Evolutionary conservation across 2,797 vertebrate species (phyloP), one percentile per base, ranked within the genome.

Genomic region (Pangasius larnaudii): DNA sequence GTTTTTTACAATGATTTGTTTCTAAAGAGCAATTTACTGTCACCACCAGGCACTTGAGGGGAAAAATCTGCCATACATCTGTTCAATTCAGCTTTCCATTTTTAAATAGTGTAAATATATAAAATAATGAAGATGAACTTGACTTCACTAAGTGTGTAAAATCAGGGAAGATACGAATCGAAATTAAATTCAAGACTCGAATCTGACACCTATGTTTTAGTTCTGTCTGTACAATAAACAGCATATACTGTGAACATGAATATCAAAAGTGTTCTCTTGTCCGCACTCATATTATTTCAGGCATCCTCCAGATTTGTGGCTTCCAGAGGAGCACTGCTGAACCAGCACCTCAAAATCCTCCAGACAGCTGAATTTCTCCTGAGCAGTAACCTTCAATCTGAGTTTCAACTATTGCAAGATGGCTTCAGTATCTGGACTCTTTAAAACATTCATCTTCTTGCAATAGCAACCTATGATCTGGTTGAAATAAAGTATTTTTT

Each of bases 301-400:
- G 96, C 42, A 91, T 93, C 36, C 94, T 96, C 78, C 96, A 96
- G 89, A 92, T 97, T 61, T 96, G 95, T 92, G 95, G 95, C 6
- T 94, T 95, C 87, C 94, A 93, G 91, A 93, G 91, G 85, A 95
- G 92, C 27, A 91, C 89, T 2, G 90, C 93, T 85, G 94, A 94
- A 88, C 94, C 94, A 1, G 67, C 93, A 49, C 91, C 95, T 36
- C 84, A 93, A 10, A 95, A 93, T 10, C 91, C 91, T 78, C 91
- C 85, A 0, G 95, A 95, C 81, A 93, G 91, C 93, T 96, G 92
- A 95, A 27, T 27, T 49, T 61, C 27, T 2, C 65, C 3, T 27
- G 33, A 89, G 11, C 19, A 39, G 65, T 11, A 14, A 75, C 19
- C 53, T 67, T 58, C 5, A 36, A 19, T 24, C 2, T 59, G 27